These are phyloP conservation scores for Pyrgilauda ruficollis DNA, from an alignment of 2,113 vertebrate species.

Conservation along the genomic window DNA sequence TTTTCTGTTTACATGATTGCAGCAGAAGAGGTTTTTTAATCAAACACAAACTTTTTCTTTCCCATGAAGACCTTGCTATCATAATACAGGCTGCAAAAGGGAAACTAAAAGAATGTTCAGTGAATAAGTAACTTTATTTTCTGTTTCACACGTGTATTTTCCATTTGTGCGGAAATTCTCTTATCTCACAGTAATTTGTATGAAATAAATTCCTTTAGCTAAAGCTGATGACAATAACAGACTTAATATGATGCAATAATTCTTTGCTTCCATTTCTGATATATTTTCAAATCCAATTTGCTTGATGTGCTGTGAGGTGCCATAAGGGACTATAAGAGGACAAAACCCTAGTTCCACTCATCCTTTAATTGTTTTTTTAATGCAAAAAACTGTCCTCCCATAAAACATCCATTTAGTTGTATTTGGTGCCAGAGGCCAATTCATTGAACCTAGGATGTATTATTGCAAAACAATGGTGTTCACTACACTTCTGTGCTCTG, in stretches of 20 bases:
- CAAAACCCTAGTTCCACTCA: not conserved
- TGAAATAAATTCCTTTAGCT: not conserved
- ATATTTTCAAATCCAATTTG: not conserved
- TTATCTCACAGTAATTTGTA: not conserved
- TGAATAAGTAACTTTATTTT: not conserved
- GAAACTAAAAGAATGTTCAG: not conserved
- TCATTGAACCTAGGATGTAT: not conserved
- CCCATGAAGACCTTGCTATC: not conserved
- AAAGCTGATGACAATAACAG: not conserved
- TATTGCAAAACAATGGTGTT: not conserved
- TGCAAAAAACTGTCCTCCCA: not conserved
- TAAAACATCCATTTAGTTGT: slow-evolving; percentile 10
- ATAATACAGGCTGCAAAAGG: not conserved
- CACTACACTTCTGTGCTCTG: not conserved
- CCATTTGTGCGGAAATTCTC: not conserved
- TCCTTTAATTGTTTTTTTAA: not conserved
- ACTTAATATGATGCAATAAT: not conserved
- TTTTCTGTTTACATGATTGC: not conserved
- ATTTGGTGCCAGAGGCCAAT: not conserved
- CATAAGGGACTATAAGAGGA: not conserved
- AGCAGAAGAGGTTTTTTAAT: not conserved
- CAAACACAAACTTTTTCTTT: not conserved
- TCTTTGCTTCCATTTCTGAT: not conserved
- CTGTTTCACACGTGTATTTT: not conserved
- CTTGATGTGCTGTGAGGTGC: not conserved